phyloP scores from a whole-genome alignment of 2,797 vertebrate genomes.

The Chaunax sp. region DNA sequence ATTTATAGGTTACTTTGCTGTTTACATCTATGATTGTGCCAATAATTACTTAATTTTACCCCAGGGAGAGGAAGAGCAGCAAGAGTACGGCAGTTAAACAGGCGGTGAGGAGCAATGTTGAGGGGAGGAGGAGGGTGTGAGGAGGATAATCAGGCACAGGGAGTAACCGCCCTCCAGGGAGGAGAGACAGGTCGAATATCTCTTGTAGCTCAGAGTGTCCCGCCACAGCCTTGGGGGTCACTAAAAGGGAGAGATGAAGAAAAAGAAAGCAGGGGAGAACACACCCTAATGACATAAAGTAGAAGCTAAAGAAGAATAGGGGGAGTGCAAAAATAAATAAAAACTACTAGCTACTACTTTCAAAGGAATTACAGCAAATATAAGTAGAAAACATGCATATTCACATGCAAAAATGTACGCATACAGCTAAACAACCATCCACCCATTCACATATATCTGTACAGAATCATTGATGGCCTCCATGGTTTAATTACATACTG shows the following conservation, averaged over 20 bases:
- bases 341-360: no score
- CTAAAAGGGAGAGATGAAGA: conserved; percentile 54
- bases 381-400: no score
- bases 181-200: conserved; percentile 80
- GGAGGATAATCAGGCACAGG: conserved; percentile 24
- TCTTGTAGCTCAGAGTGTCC: conserved; percentile 79
- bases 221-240: conserved; percentile 66
- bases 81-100: conserved; percentile 77
- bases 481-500: neutral
- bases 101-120: conserved; percentile 59
- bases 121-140: conserved; percentile 37
- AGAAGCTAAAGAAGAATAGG: neutral
- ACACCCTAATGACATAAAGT: conserved; percentile 6
- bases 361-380: neutral
- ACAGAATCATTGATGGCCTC: neutral
- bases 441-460: neutral
- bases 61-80: conserved; percentile 74
- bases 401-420: no score
- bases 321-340: neutral
- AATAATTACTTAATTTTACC: conserved; percentile 64
- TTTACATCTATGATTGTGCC: conserved; percentile 22
- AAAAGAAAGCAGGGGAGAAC: conserved; percentile 1
- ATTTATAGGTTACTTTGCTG: conserved; percentile 1
- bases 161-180: conserved; percentile 72
- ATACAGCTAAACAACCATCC: no score